Base-by-base conservation (phyloP, 2,888 invertebrate genomes). In the Clostera curtula region DNA sequence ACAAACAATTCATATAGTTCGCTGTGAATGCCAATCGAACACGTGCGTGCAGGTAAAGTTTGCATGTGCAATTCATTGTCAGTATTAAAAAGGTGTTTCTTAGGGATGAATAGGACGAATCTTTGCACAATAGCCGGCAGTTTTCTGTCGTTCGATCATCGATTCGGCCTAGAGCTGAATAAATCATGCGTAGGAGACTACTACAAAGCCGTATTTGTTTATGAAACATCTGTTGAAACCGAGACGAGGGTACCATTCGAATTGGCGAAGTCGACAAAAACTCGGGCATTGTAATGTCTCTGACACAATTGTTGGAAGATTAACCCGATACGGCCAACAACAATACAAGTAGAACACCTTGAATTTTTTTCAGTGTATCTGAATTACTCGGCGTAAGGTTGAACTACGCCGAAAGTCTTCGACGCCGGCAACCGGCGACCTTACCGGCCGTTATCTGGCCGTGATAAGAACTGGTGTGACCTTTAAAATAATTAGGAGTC, bases 31-130 rank as follows among this genome's bases (percentile, higher is more conserved):
- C 66, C 72, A 74, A 75, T 59, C 49, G 71, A 75, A 80, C 82
- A 83, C 82, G 83, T 82, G 83, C 77, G 76, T 68, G 70, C 80
- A 82, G 82, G 82, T 82, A 82, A 65, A 65, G 38, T 66, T 56
- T 25, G 69, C 79, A 79, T 79, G 82, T 82, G 80, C 75, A 77
- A 63, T 53, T 51, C 55, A 75, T 79, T 80, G 80, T 80, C 51
- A 58, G 36, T 44, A 40, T 43, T 43, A 63, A 67, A 69, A 69
- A 72, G 62, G 67, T 71, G 70, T 75, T 70, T 74, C 69, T 73
- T 61, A 39, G 38, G 33, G 37, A 34, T 68, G 67, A 67, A 77
- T 70, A 72, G 63, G 50, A 43, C 32, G 61, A 56, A 49, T 59
- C 63, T 53, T 83, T 83, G 82, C 80, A 82, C 80, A 83, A 83